phyloP scores from a whole-genome alignment of 2,113 vertebrate species.

The Typhlomys cinereus region DNA sequence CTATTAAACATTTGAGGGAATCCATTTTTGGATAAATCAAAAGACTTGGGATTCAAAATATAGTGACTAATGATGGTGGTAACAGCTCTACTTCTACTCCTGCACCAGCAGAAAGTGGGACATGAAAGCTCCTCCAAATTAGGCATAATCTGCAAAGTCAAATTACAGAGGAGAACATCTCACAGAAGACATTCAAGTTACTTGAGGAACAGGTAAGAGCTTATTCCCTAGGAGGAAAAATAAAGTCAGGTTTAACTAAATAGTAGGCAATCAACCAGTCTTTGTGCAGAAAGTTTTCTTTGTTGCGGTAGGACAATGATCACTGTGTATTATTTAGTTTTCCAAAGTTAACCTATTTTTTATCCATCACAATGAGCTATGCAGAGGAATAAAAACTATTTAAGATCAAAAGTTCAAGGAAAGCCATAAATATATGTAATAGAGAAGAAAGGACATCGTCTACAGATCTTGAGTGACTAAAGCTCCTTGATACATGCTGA shows the following conservation, averaged over 20 bases:
- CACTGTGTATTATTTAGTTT: slow-evolving; percentile 6
- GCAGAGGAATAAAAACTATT: neutral
- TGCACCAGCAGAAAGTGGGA: neutral
- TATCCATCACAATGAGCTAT: neutral
- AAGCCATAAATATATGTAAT: slow-evolving; percentile 11
- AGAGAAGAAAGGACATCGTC: neutral
- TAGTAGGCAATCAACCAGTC: neutral
- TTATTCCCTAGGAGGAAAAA: neutral
- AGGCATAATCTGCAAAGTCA: neutral
- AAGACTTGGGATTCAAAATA: slow-evolving; percentile 29
- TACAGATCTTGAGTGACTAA: neutral
- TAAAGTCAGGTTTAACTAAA: neutral
- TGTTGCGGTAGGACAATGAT: neutral
- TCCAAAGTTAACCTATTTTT: neutral
- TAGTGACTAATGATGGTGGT: neutral
- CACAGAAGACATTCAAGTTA: neutral
- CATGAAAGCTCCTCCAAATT: slow-evolving; percentile 10
- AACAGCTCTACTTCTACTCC: neutral
- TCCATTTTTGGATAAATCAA: slow-evolving; percentile 35
- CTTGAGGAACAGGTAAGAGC: neutral
- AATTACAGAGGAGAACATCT: neutral
- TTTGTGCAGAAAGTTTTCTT: slow-evolving; percentile 4
- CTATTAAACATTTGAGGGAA: slow-evolving; percentile 28
- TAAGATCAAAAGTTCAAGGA: neutral
- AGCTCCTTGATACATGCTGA: neutral